Percentiles rank a stretch among this genome's conserved stretches.
Conservation (phyloP, 2,113 vertebrate species). For the Blennius ocellaris region DNA sequence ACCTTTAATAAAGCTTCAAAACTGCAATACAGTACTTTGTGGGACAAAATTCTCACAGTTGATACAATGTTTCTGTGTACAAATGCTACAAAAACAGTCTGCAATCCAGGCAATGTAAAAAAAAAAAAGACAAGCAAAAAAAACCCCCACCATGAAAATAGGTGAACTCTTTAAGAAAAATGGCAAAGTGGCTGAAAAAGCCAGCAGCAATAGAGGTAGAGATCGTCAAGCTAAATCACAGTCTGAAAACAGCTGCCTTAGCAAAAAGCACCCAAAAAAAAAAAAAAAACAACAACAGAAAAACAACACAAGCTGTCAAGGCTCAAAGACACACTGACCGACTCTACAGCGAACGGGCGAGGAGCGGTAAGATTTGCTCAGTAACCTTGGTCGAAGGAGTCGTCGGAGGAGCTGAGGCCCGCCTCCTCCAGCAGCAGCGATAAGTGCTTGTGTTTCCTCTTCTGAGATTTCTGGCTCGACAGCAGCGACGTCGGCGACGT, state of each 20-base stretch:
- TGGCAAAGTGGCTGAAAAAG: conserved; percentile 83
- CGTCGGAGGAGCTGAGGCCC: conserved; percentile 93
- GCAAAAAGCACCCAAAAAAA: conserved; percentile 17
- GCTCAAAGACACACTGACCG: conserved; percentile 44
- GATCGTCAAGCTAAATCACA: conserved; percentile 75
- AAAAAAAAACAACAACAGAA: too few species aligned
- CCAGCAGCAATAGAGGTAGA: conserved; percentile 78
- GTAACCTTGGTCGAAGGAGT: conserved; percentile 99
- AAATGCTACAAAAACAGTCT: conserved; percentile 83
- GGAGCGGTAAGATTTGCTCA: conserved; percentile 82
- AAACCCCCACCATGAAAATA: conserved; percentile 62
- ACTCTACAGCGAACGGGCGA: conserved; percentile 34
- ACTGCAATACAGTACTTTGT: conserved; percentile 92
- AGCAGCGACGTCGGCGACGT: conserved; percentile 80
- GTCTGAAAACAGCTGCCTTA: conserved; percentile 75
- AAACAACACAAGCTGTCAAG: conserved; percentile 49
- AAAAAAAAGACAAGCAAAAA: conserved; percentile 48
- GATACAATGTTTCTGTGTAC: conserved; percentile 87
- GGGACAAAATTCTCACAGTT: conserved; percentile 87
- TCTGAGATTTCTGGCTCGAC: conserved; percentile 83
- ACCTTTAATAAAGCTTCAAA: conserved; percentile 98
- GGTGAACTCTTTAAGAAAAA: conserved; percentile 82
- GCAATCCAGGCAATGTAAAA: conserved; percentile 78
- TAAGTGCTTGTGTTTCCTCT: conserved; percentile 93
- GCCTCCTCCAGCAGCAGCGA: conserved; percentile 93